Evolutionary conservation across 2,888 invertebrate genomes (phyloP).

Genomic region (Thysanoteuthis rhombus): DNA sequence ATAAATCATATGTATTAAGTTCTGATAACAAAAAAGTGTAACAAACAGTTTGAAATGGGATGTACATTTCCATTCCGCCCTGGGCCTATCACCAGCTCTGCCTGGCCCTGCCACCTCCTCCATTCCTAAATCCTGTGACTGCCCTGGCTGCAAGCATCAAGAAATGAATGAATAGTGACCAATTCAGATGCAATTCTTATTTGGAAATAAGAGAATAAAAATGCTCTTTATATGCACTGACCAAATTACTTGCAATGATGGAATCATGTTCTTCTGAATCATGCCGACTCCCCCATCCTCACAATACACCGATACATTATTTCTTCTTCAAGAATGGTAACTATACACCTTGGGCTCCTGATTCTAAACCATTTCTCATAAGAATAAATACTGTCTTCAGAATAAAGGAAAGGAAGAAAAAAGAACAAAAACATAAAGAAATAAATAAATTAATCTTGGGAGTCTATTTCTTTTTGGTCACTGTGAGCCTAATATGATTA

Average conservation of each 20-base stretch:
- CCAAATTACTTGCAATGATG: neutral
- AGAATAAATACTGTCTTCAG: neutral
- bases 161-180: too few species aligned
- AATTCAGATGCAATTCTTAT: neutral
- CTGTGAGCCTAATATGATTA: neutral
- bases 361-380: neutral
- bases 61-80: too few species aligned
- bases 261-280: neutral
- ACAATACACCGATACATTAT: neutral
- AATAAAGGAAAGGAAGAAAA: neutral
- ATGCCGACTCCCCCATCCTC: neutral
- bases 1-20: too few species aligned
- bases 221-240: neutral
- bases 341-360: neutral
- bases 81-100: too few species aligned
- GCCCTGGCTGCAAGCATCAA: too few species aligned
- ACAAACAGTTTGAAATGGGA: too few species aligned
- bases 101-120: too few species aligned
- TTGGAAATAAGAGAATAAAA: neutral
- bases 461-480: neutral
- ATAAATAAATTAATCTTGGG: neutral
- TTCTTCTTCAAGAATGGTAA: slow-evolving; percentile 12
- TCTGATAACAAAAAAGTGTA: too few species aligned
- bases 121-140: too few species aligned
- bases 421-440: neutral